A percentile compares a stretch with the other conserved stretches of the same genome.
phyloP scores from a whole-genome alignment of 1,140 invertebrate species.

The Spodoptera litura region DNA sequence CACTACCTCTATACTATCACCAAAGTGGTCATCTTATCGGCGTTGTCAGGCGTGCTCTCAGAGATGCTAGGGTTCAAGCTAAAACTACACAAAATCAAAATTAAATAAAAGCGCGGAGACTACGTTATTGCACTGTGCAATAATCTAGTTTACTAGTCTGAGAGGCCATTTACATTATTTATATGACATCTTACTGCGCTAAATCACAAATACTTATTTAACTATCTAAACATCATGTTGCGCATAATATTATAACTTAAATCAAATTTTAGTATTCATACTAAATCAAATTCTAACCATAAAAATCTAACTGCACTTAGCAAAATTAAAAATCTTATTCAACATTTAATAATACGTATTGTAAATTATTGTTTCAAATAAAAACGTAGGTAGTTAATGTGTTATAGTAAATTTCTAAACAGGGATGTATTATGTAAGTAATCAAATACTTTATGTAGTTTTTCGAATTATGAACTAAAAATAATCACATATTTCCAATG shows the following conservation, averaged over 20 bases:
- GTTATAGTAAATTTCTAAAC: slow-evolving; percentile 13
- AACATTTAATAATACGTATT: background rate
- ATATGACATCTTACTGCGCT: background rate
- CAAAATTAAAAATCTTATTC: slow-evolving; percentile 1
- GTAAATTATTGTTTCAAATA: background rate
- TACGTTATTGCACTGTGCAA: background rate
- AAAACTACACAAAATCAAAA: slow-evolving; percentile 98
- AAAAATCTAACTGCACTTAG: background rate
- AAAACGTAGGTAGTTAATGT: slow-evolving; percentile 8
- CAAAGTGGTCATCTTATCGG: slow-evolving; percentile 97
- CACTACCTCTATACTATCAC: slow-evolving; percentile 98
- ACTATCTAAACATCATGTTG: background rate
- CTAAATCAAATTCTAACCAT: background rate
- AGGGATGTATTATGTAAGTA: slow-evolving; percentile 18
- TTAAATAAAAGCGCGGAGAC: slow-evolving; percentile 87
- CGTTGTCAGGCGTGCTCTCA: slow-evolving; percentile 97
- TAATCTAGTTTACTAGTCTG: slow-evolving; percentile 21
- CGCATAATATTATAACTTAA: background rate
- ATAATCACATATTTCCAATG: too few species aligned
- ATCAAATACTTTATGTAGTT: background rate
- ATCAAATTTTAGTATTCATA: too few species aligned
- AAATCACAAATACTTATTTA: background rate
- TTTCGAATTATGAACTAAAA: background rate
- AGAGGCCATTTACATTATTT: slow-evolving; percentile 32
- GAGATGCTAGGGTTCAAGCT: slow-evolving; percentile 98